These are phyloP conservation scores for Heterotis niloticus DNA, from an alignment of 2,113 vertebrate species.

Conservation along the genomic window DNA sequence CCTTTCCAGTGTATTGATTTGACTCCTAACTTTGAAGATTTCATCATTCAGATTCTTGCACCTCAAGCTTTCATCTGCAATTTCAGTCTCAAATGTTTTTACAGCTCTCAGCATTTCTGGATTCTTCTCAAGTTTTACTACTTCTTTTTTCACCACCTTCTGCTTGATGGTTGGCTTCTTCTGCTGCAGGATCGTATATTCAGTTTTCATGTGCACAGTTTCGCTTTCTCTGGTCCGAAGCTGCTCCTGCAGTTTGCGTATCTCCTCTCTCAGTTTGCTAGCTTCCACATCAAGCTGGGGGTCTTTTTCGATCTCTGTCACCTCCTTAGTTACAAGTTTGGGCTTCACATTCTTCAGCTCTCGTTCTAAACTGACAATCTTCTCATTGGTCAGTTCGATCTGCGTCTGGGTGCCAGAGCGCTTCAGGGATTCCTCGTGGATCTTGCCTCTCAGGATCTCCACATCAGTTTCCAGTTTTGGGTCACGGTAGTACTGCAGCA, in stretches of 20 bases:
- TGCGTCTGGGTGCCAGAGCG: conserved; percentile 63
- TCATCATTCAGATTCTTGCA: conserved; percentile 66
- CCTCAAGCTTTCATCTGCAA: conserved; percentile 70
- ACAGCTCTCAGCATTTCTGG: conserved; percentile 79
- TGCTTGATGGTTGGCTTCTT: conserved; percentile 77
- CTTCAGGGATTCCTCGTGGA: conserved; percentile 67
- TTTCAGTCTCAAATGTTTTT: conserved; percentile 65
- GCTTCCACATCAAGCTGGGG: conserved; percentile 77
- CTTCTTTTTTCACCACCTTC: conserved; percentile 84
- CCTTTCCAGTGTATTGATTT: conserved; percentile 77
- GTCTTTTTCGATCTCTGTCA: conserved; percentile 88
- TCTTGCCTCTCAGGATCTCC: conserved; percentile 51
- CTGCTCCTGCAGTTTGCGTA: conserved; percentile 64
- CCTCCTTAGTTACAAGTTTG: conserved; percentile 86
- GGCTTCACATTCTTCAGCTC: conserved; percentile 60
- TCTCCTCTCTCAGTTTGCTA: conserved; percentile 66
- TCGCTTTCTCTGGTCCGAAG: conserved; percentile 52
- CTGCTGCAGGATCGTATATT: conserved; percentile 74
- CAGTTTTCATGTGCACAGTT: conserved; percentile 69
- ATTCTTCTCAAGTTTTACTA: conserved; percentile 83
- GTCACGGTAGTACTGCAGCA: conserved; percentile 85
- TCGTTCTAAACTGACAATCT: conserved; percentile 65
- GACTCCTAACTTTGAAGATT: conserved; percentile 65
- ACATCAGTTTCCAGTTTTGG: conserved; percentile 75
- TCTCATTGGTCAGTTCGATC: conserved; percentile 64